Conservation (phyloP, 2,113 vertebrate species). For the Ptilonorhynchus violaceus region DNA sequence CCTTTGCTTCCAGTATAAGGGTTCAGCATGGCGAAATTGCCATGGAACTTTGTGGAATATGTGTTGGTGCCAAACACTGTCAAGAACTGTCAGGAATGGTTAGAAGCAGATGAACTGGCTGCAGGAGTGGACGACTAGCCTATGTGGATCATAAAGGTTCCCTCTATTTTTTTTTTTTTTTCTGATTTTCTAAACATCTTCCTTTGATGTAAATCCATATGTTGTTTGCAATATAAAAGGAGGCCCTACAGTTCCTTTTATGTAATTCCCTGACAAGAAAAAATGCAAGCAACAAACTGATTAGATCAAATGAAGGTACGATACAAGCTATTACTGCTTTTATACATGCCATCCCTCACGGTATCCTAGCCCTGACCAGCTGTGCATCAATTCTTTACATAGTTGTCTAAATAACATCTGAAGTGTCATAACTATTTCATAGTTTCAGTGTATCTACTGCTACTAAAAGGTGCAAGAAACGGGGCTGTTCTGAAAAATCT, state of each 20-base stretch:
- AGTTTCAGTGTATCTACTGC: background rate
- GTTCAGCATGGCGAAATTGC: background rate
- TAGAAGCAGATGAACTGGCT: background rate
- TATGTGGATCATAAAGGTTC: background rate
- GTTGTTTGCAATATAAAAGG: background rate
- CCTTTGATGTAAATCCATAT: background rate
- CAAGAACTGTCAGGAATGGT: background rate
- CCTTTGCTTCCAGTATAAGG: background rate
- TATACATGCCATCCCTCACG: background rate
- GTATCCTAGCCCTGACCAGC: background rate
- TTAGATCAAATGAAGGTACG: background rate
- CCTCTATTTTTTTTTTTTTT: background rate
- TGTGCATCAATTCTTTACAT: background rate
- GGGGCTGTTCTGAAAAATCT: background rate
- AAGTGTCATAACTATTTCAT: background rate
- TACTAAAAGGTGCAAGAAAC: background rate
- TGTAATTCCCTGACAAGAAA: background rate
- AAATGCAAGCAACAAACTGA: background rate
- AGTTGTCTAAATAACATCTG: background rate
- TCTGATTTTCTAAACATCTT: background rate
- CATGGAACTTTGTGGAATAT: background rate
- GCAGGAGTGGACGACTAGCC: accelerated
- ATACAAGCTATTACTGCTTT: background rate
- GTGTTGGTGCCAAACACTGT: background rate
- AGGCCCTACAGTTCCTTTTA: background rate